Evolutionary conservation across 2,797 vertebrate genomes (phyloP).

Genomic region (Epinephelus coioides): DNA sequence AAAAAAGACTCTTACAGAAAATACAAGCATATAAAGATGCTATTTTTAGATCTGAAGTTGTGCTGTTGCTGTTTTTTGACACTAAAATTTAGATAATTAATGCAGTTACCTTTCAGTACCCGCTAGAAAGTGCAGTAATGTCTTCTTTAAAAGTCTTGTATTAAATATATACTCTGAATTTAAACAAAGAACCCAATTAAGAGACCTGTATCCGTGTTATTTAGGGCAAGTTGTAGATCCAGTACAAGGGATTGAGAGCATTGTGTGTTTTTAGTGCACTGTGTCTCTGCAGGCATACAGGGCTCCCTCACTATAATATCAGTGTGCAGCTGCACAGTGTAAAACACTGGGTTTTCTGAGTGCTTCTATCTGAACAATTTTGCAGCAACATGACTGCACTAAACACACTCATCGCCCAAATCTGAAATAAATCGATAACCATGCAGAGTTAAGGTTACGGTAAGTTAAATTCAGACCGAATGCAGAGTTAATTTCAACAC

Average conservation of each 20-base stretch:
- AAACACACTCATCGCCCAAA: neutral
- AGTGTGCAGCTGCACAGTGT: neutral
- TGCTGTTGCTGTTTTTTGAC: conserved; percentile 6
- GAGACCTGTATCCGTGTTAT: conserved; percentile 36
- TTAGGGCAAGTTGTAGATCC: conserved; percentile 24
- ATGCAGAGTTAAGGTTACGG: neutral
- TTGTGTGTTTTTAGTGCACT: conserved; percentile 32
- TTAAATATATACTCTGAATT: conserved; percentile 21
- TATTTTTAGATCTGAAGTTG: conserved; percentile 14
- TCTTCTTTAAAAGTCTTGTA: neutral
- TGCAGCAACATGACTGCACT: neutral
- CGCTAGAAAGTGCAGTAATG: neutral
- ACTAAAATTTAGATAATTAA: neutral
- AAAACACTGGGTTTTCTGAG: neutral
- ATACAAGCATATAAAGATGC: neutral
- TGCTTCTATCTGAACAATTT: neutral
- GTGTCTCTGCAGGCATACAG: conserved; percentile 7
- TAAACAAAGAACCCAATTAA: conserved; percentile 28
- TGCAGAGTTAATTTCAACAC: too few relatives aligned
- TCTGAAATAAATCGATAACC: conserved; percentile 6
- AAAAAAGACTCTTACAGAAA: conserved; percentile 13
- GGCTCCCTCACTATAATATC: neutral
- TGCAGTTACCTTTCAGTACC: neutral
- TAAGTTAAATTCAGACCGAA: too few relatives aligned
- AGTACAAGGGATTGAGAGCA: conserved; percentile 20